Conservation (phyloP, 2,888 invertebrate species). For the Margaritifera margaritifera region DNA sequence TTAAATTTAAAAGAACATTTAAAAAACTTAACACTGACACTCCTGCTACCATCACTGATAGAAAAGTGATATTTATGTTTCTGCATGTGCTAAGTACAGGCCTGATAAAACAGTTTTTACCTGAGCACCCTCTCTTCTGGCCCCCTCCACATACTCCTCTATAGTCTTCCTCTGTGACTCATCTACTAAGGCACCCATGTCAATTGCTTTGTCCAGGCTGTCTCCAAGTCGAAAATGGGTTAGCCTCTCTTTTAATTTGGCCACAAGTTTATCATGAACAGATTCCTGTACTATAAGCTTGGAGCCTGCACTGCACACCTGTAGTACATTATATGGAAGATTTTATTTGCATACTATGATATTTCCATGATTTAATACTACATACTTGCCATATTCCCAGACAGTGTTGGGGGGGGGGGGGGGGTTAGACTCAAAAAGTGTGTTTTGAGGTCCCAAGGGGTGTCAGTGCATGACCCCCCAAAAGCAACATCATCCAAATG, state of each 20-base stretch:
- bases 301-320: conserved; percentile 76
- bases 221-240: conserved; percentile 71
- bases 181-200: conserved; percentile 73
- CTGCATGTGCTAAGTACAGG: background rate
- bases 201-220: conserved; percentile 74
- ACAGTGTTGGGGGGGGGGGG: too few species aligned
- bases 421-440: too few species aligned
- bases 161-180: conserved; percentile 61
- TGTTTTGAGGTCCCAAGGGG: too few species aligned
- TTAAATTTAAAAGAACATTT: too few species aligned
- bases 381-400: too few species aligned
- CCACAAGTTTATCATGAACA: conserved; percentile 73
- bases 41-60: background rate
- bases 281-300: conserved; percentile 77
- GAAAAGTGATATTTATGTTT: background rate
- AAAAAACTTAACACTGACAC: too few species aligned
- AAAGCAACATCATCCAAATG: too few species aligned
- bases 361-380: too few species aligned
- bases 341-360: too few species aligned
- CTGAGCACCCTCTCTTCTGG: conserved; percentile 70
- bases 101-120: conserved; percentile 37
- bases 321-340: conserved; percentile 34
- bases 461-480: too few species aligned
- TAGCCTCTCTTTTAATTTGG: conserved; percentile 74
- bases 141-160: conserved; percentile 60